Conservation (phyloP, 1,140 invertebrate genomes). For the Drosophila serrata region DNA sequence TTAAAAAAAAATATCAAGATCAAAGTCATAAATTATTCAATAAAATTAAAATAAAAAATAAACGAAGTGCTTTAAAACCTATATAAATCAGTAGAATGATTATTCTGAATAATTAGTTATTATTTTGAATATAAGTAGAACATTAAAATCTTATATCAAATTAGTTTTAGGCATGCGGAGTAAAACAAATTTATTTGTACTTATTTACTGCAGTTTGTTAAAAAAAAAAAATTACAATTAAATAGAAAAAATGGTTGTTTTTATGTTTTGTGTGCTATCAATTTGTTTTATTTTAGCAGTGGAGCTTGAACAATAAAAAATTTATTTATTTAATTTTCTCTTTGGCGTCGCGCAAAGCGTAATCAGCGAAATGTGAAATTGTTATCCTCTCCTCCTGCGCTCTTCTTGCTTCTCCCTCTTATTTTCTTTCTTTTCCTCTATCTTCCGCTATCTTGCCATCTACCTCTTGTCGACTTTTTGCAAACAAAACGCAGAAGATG, state of each 20-base stretch:
- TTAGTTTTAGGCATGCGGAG: too few relatives aligned
- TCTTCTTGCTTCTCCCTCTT: not conserved
- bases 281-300: slow-evolving; percentile 18
- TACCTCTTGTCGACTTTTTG: slow-evolving; percentile 25
- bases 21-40: too few relatives aligned
- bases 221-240: too few relatives aligned
- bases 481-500: slow-evolving; percentile 19
- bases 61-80: too few relatives aligned
- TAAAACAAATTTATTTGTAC: too few relatives aligned
- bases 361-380: slow-evolving; percentile 40
- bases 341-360: slow-evolving; percentile 3
- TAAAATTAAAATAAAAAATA: too few relatives aligned
- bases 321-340: slow-evolving; percentile 72
- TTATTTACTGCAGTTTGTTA: too few relatives aligned
- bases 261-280: not conserved
- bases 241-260: not conserved
- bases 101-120: too few relatives aligned
- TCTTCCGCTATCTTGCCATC: not conserved
- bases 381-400: not conserved
- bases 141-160: too few relatives aligned
- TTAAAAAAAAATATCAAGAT: too few relatives aligned
- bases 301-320: slow-evolving; percentile 46
- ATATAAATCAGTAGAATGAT: too few relatives aligned
- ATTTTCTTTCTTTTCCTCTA: slow-evolving; percentile 1
- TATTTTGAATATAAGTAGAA: too few relatives aligned